Evolutionary conservation across 1,140 invertebrate species (phyloP).

Genomic region (Panulirus ornatus): DNA sequence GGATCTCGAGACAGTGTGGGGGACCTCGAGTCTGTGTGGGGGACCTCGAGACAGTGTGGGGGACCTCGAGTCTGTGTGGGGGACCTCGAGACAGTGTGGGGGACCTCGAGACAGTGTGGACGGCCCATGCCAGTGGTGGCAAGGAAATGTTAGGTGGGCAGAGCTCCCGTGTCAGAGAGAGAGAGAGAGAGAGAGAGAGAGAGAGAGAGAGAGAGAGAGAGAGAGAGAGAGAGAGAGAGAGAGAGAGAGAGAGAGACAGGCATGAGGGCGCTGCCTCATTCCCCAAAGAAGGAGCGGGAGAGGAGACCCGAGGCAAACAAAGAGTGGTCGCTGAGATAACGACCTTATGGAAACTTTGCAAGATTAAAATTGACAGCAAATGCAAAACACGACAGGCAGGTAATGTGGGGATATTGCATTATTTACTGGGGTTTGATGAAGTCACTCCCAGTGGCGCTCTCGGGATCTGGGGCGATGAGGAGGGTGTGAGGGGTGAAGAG

Average conservation of each 20-base stretch:
- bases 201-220: background rate
- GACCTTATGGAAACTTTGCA: constrained; percentile 67
- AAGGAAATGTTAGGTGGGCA: no score
- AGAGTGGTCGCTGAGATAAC: constrained; percentile 15
- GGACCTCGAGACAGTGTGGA: no score
- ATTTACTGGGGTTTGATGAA: constrained; percentile 70
- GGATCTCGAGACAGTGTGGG: no score
- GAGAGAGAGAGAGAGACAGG: background rate
- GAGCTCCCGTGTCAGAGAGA: no score
- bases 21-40: no score
- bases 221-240: background rate
- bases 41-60: no score
- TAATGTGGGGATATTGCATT: constrained; percentile 67
- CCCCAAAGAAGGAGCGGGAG: background rate
- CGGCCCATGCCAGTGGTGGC: no score
- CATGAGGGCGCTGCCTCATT: no score
- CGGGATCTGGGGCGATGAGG: background rate
- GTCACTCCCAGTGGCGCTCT: constrained; percentile 34
- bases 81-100: no score
- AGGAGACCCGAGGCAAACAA: constrained; percentile 15
- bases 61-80: no score
- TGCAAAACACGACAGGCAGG: constrained; percentile 67
- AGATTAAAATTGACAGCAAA: constrained; percentile 72
- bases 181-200: background rate
- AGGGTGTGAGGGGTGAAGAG: background rate